A percentile compares a stretch with the other conserved stretches of the same genome.
phyloP scores from a whole-genome alignment of 2,797 vertebrate species.

The Diplodus puntazzo region DNA sequence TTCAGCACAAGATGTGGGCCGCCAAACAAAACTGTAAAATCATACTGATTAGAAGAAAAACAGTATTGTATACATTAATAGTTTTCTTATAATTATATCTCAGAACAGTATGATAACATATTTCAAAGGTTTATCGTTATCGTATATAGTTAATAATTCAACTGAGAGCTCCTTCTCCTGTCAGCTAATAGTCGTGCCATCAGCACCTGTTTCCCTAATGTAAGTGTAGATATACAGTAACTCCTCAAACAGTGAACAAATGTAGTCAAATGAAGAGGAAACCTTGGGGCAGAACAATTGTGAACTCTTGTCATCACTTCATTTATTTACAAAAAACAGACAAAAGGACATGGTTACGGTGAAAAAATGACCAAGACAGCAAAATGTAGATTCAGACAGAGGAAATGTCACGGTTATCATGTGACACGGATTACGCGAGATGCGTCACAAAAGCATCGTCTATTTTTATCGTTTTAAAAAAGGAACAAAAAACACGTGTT shows the following conservation, averaged over 20 bases:
- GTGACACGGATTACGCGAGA: conserved; percentile 17
- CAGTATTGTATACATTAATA: too few relatives aligned
- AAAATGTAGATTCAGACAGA: conserved; percentile 41
- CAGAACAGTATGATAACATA: too few relatives aligned
- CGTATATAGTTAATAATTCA: too few relatives aligned
- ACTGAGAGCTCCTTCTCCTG: not conserved
- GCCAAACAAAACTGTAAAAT: too few relatives aligned
- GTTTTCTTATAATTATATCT: too few relatives aligned
- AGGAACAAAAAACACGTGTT: conserved; percentile 18
- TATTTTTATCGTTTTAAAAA: conserved; percentile 36
- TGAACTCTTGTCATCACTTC: conserved; percentile 32
- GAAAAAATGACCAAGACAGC: conserved; percentile 38
- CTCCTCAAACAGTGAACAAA: not conserved
- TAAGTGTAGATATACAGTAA: not conserved
- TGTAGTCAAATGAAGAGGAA: not conserved
- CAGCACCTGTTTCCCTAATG: not conserved
- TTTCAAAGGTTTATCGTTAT: too few relatives aligned
- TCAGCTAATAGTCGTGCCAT: not conserved
- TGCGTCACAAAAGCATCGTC: not conserved
- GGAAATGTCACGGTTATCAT: conserved; percentile 13
- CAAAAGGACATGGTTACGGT: conserved; percentile 38
- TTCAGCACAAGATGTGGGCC: too few relatives aligned
- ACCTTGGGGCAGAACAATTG: not conserved
- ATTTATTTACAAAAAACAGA: conserved; percentile 82
- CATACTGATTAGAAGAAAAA: too few relatives aligned